phyloP scores from a whole-genome alignment of 1,140 invertebrate genomes.

The Brachystomella parvula region DNA sequence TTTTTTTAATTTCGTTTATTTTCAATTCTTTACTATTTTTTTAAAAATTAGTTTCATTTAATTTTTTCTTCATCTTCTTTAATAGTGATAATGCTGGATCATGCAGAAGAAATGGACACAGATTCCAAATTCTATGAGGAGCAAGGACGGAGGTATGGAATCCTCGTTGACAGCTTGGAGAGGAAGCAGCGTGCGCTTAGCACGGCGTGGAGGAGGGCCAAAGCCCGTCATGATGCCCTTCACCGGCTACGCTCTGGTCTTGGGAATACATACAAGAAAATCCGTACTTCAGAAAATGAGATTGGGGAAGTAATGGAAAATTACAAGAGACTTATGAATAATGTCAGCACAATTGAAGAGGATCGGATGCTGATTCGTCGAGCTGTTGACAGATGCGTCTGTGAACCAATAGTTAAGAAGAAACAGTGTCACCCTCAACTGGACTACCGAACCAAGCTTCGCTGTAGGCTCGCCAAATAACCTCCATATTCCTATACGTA shows the following conservation, averaged over 20 bases:
- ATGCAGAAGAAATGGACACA: not conserved
- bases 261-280: not conserved
- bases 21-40: too few species aligned
- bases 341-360: not conserved
- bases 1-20: too few species aligned
- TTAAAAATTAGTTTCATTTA: too few species aligned
- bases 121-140: not conserved
- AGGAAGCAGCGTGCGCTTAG: not conserved
- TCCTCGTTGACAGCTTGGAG: not conserved
- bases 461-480: too few species aligned
- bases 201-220: not conserved
- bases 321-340: not conserved
- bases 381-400: not conserved
- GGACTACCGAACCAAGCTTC: too few species aligned
- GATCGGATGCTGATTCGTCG: not conserved
- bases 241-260: not conserved
- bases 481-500: too few species aligned
- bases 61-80: too few species aligned
- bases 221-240: not conserved
- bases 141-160: not conserved
- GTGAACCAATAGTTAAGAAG: not conserved
- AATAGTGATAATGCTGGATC: constrained; percentile 7
- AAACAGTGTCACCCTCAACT: too few species aligned
- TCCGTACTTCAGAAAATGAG: not conserved
- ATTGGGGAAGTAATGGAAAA: not conserved